phyloP scores from a whole-genome alignment of 2,113 vertebrate species.

The Atherinomorus stipes region DNA sequence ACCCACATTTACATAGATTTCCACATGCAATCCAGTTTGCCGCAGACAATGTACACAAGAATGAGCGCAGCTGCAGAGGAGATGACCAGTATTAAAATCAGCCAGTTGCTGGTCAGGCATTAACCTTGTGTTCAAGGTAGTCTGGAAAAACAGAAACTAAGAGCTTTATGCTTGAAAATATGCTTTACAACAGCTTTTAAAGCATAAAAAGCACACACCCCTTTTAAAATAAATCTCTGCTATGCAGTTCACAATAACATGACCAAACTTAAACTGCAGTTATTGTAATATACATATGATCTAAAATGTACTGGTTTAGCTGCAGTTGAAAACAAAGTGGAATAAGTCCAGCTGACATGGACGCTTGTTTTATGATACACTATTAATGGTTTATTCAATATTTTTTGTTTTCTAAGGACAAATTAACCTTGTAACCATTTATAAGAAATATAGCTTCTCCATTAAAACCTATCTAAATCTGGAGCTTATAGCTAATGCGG shows the following conservation, averaged over 20 bases:
- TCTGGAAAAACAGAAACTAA: neutral
- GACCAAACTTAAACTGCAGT: neutral
- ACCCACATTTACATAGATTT: constrained; percentile 11
- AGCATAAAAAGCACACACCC: neutral
- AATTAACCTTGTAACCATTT: no score
- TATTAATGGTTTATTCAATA: no score
- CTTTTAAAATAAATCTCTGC: neutral
- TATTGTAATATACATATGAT: no score
- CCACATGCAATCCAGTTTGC: neutral
- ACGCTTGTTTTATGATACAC: no score
- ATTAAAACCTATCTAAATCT: no score
- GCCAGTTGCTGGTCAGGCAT: neutral
- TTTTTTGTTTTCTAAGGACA: no score
- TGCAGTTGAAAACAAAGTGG: no score
- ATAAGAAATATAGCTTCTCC: no score
- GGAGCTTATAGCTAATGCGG: no score
- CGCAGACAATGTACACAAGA: neutral
- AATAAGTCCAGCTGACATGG: no score
- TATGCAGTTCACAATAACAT: neutral
- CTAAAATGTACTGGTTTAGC: no score
- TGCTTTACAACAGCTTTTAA: neutral
- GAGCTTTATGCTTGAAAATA: neutral
- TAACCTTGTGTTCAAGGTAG: neutral
- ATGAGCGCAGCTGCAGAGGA: neutral
- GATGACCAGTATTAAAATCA: constrained; percentile 23